Evolutionary conservation across 2,113 vertebrate genomes (phyloP).

Genomic region (Macquaria australasica): DNA sequence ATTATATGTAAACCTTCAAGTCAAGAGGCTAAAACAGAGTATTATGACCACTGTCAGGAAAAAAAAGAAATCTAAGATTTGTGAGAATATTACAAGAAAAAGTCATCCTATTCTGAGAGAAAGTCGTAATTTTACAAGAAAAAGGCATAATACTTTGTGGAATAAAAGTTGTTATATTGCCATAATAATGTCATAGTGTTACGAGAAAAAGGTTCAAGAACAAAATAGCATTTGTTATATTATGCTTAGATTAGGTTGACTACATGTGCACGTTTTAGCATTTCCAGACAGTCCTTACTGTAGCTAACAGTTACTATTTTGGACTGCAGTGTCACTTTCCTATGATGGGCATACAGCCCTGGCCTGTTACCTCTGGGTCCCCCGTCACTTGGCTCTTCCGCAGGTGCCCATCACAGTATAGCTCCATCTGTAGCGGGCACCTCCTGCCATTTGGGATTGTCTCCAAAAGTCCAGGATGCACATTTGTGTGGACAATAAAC

Average conservation of each 20-base stretch:
- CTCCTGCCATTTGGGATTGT: background rate
- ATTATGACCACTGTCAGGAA: background rate
- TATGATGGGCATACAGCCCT: background rate
- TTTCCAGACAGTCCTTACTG: background rate
- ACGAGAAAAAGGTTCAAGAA: no score
- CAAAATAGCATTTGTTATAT: no score
- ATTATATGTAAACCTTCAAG: background rate
- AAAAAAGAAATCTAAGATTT: background rate
- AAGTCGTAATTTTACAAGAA: no score
- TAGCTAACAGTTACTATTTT: background rate
- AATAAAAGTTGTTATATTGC: no score
- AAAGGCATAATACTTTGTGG: no score
- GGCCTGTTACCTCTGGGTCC: background rate
- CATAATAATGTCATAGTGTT: no score
- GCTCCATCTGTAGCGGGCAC: background rate
- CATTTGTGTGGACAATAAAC: background rate
- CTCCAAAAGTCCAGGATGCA: background rate
- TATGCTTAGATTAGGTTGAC: background rate
- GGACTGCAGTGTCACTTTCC: background rate
- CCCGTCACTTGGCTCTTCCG: background rate
- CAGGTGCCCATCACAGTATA: background rate
- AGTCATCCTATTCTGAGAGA: no score
- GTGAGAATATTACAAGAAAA: no score
- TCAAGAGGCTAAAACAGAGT: background rate
- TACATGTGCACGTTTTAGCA: background rate